Evolutionary conservation across 1,140 invertebrate genomes (phyloP).

Genomic region (Lepeophtheirus salmonis): DNA sequence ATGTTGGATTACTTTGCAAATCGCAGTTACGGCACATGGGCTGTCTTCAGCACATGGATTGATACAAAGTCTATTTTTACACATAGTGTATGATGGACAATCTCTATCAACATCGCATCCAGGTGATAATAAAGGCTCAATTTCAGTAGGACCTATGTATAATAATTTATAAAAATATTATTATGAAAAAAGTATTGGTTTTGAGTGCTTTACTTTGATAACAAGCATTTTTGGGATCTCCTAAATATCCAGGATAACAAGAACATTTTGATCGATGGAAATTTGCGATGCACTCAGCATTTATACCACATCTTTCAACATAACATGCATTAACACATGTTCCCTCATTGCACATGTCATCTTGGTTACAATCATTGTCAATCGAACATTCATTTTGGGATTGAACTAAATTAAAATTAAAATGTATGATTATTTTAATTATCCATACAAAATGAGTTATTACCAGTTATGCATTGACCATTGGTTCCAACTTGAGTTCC

Average conservation of each 20-base stretch:
- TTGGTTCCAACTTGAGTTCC: not conserved
- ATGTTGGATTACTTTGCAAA: constrained; percentile 40
- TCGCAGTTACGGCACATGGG: constrained; percentile 10
- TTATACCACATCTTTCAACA: constrained; percentile 46
- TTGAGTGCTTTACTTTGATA: constrained; percentile 28
- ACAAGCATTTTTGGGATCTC: constrained; percentile 51
- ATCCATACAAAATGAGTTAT: no score
- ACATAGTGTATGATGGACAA: constrained; percentile 47
- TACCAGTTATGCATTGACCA: constrained; percentile 6
- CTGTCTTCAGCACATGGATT: constrained; percentile 37
- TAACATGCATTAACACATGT: constrained; percentile 56
- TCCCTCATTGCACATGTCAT: constrained; percentile 43
- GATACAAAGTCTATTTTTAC: constrained; percentile 49
- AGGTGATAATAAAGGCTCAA: constrained; percentile 20
- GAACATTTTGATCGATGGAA: constrained; percentile 52
- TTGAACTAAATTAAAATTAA: no score
- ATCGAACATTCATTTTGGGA: constrained; percentile 31
- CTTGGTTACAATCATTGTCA: constrained; percentile 35
- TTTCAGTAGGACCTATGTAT: constrained; percentile 27
- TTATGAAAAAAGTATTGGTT: not conserved
- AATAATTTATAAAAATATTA: not conserved
- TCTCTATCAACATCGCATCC: constrained; percentile 55
- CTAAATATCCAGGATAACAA: constrained; percentile 45
- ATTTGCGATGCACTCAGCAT: constrained; percentile 33
- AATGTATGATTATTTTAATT: no score